A percentile compares a stretch with the other conserved stretches of the same genome.
These are phyloP conservation scores for Thaumatotibia leucotreta DNA, from an alignment of 1,140 invertebrate genomes.

Conservation along the genomic window DNA sequence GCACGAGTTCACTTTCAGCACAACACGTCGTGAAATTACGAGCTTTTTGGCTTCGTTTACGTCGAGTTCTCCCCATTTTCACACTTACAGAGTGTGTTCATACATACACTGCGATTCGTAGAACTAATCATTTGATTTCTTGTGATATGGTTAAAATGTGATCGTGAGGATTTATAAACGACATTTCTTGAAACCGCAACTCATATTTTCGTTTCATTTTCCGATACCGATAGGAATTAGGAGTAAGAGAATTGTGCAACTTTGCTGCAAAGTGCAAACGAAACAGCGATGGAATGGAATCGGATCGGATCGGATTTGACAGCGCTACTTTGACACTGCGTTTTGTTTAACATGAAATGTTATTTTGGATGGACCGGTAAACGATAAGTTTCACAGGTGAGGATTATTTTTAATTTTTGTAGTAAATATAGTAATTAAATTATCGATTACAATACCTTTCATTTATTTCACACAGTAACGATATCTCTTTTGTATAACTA, in stretches of 20 bases:
- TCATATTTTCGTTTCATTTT: not conserved
- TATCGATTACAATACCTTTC: too few species aligned
- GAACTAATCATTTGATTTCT: not conserved
- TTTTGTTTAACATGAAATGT: too few species aligned
- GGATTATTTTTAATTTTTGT: too few species aligned
- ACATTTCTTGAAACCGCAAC: not conserved
- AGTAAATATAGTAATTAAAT: too few species aligned
- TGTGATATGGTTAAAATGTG: not conserved
- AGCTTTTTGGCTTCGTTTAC: slow-evolving; percentile 62
- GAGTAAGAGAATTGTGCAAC: too few species aligned
- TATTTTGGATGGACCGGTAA: too few species aligned
- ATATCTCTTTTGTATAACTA: too few species aligned
- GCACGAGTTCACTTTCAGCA: slow-evolving; percentile 51
- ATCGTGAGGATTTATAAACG: not conserved
- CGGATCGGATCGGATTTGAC: too few species aligned
- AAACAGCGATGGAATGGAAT: not conserved
- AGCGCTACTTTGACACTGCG: too few species aligned
- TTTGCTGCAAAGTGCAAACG: too few species aligned
- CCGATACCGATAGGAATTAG: not conserved
- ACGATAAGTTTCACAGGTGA: too few species aligned
- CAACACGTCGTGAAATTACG: slow-evolving; percentile 50
- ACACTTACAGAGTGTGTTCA: not conserved
- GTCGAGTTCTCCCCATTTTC: slow-evolving; percentile 73
- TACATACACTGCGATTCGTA: not conserved
- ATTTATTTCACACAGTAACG: too few species aligned